phyloP scores from a whole-genome alignment of 2,113 vertebrate genomes.

The Semnornis frantzii region DNA sequence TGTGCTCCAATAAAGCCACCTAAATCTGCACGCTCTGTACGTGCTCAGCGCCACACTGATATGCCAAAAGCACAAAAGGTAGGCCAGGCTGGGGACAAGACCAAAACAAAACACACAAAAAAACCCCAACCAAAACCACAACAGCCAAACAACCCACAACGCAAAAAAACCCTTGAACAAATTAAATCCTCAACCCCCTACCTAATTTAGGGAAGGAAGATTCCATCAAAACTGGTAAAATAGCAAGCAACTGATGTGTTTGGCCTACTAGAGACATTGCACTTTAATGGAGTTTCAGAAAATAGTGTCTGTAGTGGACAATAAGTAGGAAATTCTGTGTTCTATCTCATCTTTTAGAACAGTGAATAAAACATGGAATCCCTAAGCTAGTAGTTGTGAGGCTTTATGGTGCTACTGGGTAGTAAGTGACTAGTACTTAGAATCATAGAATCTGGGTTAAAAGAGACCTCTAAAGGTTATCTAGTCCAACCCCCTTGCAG shows the following conservation, averaged over 20 bases:
- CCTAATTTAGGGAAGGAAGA: background rate
- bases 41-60: conserved; percentile 95
- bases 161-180: background rate
- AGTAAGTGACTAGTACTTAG: background rate
- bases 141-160: background rate
- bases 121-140: too few relatives aligned
- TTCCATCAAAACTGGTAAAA: background rate
- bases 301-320: background rate
- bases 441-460: too few relatives aligned
- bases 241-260: background rate
- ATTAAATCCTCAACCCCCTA: too few relatives aligned
- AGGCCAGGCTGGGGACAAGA: conserved; percentile 5
- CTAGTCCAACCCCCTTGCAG: too few relatives aligned
- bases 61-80: conserved; percentile 91
- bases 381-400: background rate
- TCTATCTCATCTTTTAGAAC: background rate
- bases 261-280: background rate
- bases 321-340: background rate
- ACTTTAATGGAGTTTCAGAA: background rate
- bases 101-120: background rate
- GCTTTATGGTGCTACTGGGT: background rate
- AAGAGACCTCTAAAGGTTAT: too few relatives aligned
- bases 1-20: conserved; percentile 92
- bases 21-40: conserved; percentile 90
- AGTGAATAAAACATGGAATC: background rate